Evolutionary conservation across 2,113 vertebrate genomes (phyloP), one percentile per base, ranked within the genome.

Genomic region (Cyprinodon variegatus): DNA sequence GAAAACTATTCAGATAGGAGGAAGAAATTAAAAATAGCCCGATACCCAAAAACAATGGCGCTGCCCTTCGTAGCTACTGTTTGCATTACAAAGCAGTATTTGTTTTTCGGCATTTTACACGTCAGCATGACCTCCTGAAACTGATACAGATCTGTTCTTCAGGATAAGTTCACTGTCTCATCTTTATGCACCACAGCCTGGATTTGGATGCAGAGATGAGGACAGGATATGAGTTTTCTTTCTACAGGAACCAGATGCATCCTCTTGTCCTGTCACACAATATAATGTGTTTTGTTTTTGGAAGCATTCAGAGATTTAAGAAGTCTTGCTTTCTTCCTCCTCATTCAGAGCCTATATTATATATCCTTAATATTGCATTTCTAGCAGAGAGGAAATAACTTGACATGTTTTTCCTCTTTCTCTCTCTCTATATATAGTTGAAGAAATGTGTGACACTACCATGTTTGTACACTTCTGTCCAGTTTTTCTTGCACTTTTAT

Each of bases 191-290:
- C 13, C 72, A 14, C n/a, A n/a, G 46, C 64, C 37, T 53, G 43
- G 14, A 43, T 46, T n/a, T 39, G 65, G 29, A 45, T 29, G 45
- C 45, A 75, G 20, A 74, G 10, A 46, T 40, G 0, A 46, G 20
- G 61, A 68, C 78, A 87, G 89, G 84, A 91, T 79, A 78, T 84
- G 77, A 86, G 70, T 67, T 61, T 38, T 53, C 17, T 12, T 46
- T 45, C 37, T 7, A 63, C 71, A 87, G 88, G 89, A 90, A 79
- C 15, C 89, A 88, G 86, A 0, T 92, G 83, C 74, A 81, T 90
- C 83, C 86, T 46, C 29, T 60, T 41, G 9, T 12, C 38, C n/a
- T 22, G 64, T 77, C 20, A 62, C 64, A 9, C 6, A 4, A 63
- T 70, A 4, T 17, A 29, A 29, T 29, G 29, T 29, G 29, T 70